Conservation (phyloP, 2,888 invertebrate species). For the Matsumyia berberina region DNA sequence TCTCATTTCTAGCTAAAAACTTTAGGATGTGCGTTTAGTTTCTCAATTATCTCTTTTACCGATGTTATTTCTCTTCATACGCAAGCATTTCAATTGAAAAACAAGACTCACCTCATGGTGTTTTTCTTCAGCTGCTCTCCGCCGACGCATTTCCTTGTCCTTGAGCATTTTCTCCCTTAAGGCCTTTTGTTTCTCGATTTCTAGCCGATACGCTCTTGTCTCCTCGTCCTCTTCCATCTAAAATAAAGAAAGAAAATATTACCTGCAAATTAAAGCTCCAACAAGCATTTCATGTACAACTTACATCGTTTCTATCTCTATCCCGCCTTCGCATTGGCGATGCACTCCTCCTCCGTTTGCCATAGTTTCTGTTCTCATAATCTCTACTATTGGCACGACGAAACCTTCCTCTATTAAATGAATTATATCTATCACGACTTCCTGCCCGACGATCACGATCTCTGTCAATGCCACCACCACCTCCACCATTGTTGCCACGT, state of each 20-base stretch:
- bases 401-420: slow-evolving; percentile 76
- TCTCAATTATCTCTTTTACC: neutral
- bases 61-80: no score
- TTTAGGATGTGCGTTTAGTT: neutral
- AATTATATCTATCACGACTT: slow-evolving; percentile 78
- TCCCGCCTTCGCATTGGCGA: slow-evolving; percentile 79
- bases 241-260: slow-evolving; percentile 31
- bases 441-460: slow-evolving; percentile 78
- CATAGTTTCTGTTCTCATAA: slow-evolving; percentile 80
- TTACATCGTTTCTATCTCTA: slow-evolving; percentile 81
- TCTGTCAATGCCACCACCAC: slow-evolving; percentile 78
- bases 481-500: slow-evolving; percentile 75
- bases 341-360: slow-evolving; percentile 82
- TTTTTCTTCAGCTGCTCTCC: slow-evolving; percentile 84
- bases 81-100: neutral
- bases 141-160: slow-evolving; percentile 85
- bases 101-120: slow-evolving; percentile 81
- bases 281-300: slow-evolving; percentile 47
- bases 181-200: slow-evolving; percentile 85
- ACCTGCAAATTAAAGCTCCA: neutral
- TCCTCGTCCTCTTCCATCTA: slow-evolving; percentile 85
- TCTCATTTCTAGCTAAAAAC: neutral
- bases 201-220: slow-evolving; percentile 84
- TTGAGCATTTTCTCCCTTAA: slow-evolving; percentile 84
- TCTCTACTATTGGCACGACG: slow-evolving; percentile 81